Conservation (phyloP, 2,113 vertebrate genomes). For the Tragelaphus imberbis region DNA sequence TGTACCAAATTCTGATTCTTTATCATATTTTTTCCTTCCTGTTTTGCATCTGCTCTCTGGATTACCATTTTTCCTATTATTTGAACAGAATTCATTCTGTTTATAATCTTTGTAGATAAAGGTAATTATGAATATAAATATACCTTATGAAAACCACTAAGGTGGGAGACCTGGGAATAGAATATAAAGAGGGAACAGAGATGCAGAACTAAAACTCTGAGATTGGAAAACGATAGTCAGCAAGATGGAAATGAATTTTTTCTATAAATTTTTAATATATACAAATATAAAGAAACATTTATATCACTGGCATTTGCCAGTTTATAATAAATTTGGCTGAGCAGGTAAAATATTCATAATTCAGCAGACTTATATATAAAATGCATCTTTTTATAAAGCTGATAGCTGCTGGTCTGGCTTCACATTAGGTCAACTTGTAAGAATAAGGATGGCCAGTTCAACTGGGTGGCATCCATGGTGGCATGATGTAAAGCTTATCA, state of each 20-base stretch:
- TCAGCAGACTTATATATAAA: background rate
- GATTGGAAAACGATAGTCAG: background rate
- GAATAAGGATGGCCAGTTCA: background rate
- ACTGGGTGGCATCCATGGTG: background rate
- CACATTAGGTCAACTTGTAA: background rate
- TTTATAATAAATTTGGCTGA: background rate
- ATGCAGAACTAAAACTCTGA: background rate
- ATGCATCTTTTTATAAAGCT: background rate
- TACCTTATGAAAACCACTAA: background rate
- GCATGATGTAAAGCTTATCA: background rate
- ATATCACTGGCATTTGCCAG: background rate
- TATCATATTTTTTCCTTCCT: background rate
- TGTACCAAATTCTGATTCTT: background rate
- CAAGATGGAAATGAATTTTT: background rate
- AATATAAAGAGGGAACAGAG: background rate
- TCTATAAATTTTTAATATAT: background rate
- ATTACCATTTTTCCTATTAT: background rate
- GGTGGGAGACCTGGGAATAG: background rate
- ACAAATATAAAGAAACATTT: background rate
- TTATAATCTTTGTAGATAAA: background rate
- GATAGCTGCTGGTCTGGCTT: background rate
- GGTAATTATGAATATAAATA: background rate
- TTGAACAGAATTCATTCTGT: background rate
- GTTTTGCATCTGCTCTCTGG: background rate
- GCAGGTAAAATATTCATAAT: background rate